Percentiles rank a stretch among this genome's conserved stretches.
Conservation (phyloP, 2,797 vertebrate species). For the Chaetophractus vellerosus region DNA sequence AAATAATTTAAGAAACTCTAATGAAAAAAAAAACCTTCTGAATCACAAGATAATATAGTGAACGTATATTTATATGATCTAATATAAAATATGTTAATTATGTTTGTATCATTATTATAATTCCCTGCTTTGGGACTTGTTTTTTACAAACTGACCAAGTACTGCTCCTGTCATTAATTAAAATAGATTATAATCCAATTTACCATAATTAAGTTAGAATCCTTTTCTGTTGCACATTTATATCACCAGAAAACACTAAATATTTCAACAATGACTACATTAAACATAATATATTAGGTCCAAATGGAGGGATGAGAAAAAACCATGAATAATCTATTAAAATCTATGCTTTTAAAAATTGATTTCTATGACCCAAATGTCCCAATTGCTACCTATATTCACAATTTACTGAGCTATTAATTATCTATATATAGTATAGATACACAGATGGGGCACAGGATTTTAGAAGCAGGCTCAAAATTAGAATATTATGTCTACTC, state of each 20-base stretch:
- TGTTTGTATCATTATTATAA: background rate
- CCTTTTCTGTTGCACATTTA: background rate
- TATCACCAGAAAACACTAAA: background rate
- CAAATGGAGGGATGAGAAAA: background rate
- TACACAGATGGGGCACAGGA: background rate
- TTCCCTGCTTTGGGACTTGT: background rate
- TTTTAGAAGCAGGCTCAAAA: background rate
- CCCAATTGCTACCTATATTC: background rate
- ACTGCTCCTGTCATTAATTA: background rate
- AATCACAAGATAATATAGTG: background rate
- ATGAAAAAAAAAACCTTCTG: background rate
- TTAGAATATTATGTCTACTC: background rate
- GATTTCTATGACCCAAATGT: background rate
- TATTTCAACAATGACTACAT: slow-evolving; percentile 8
- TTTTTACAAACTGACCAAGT: background rate
- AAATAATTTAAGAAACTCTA: background rate
- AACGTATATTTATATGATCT: background rate
- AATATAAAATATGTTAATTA: slow-evolving; percentile 31
- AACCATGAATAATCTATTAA: background rate
- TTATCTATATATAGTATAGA: background rate
- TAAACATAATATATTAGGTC: background rate
- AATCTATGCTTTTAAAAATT: slow-evolving; percentile 39
- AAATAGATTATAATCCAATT: background rate
- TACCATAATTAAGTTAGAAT: slow-evolving; percentile 3
- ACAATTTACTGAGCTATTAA: background rate